phyloP scores from a whole-genome alignment of 2,113 vertebrate species.

The Thalassoma bifasciatum region DNA sequence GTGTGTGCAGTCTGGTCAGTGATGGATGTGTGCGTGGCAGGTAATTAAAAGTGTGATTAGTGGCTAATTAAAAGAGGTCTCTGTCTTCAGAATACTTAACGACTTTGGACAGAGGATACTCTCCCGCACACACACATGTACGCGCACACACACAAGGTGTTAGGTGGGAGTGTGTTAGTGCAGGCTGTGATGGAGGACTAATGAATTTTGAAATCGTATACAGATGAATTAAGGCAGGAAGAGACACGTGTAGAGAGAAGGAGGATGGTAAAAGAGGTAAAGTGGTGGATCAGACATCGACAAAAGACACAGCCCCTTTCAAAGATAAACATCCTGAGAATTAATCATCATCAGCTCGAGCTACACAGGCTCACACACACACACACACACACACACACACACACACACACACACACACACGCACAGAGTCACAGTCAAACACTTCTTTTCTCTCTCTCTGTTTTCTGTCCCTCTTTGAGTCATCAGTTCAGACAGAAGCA shows the following conservation, averaged over 20 bases:
- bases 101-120: conserved; percentile 65
- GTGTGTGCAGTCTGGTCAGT: conserved; percentile 53
- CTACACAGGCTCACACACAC: not conserved
- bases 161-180: conserved; percentile 61
- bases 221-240: conserved; percentile 16
- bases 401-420: conserved; percentile 4
- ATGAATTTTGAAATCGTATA: conserved; percentile 61
- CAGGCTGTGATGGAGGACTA: conserved; percentile 51
- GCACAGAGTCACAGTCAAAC: too few relatives aligned
- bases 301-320: conserved; percentile 45
- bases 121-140: conserved; percentile 9
- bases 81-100: conserved; percentile 77
- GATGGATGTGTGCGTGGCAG: conserved; percentile 74
- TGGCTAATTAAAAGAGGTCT: conserved; percentile 77
- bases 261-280: conserved; percentile 28
- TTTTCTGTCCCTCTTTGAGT: conserved; percentile 38
- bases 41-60: conserved; percentile 80
- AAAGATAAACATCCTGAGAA: conserved; percentile 51
- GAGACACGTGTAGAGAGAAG: conserved; percentile 9
- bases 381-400: conserved; percentile 2
- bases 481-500: conserved; percentile 60
- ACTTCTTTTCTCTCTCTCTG: conserved; percentile 2
- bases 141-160: conserved; percentile 40
- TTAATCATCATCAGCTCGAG: conserved; percentile 61
- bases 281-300: conserved; percentile 39